Evolutionary conservation across 1,140 invertebrate genomes (phyloP), one percentile per base, ranked within the genome.

Genomic region (Leptonema lineaticorne): DNA sequence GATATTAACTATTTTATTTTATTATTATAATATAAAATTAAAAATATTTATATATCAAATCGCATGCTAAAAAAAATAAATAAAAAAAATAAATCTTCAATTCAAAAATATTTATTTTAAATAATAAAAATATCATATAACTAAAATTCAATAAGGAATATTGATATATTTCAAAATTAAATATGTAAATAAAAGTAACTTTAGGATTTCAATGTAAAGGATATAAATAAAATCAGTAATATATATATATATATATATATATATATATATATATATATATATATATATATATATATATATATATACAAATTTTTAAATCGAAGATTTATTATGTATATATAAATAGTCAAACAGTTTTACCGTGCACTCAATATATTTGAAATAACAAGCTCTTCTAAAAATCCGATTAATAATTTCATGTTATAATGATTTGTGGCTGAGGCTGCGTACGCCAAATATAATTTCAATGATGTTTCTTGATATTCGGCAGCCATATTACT

Each of bases 371-470:
- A 75, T 24, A 87, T 79, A 73, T 87, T 87, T 56, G 83, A 85
- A 63, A 86, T 85, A 0, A 94, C 90, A 71, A 92, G 77, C 72
- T 85, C 86, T 74, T 92, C 88, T 24, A 95, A 77, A 0, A 94
- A 76, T 6, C 82, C 83, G 66, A 95, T 82, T 8, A 95, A 76
- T 48, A 92, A 80, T 73, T 90, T 86, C 74, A 93, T 83, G 69
- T 89, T 85, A 71, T 83, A 87, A 30, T 87, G 85, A 75, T 91
- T 92, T 0, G 86, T 88, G 68, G 88, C 86, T 14, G 84, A 83
- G 11, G 90, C 87, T 6, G 92, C 86, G 26, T 88, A 78, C 18
- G 82, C 79, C 5, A 95, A 79, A 79, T 90, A 94, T 37, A 89
- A 85, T 24, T 87, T 82, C 53, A 95, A 76, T 1, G 87, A 87